Evolutionary conservation across 2,113 vertebrate species (phyloP).

Genomic region (Anarrhichthys ocellatus): DNA sequence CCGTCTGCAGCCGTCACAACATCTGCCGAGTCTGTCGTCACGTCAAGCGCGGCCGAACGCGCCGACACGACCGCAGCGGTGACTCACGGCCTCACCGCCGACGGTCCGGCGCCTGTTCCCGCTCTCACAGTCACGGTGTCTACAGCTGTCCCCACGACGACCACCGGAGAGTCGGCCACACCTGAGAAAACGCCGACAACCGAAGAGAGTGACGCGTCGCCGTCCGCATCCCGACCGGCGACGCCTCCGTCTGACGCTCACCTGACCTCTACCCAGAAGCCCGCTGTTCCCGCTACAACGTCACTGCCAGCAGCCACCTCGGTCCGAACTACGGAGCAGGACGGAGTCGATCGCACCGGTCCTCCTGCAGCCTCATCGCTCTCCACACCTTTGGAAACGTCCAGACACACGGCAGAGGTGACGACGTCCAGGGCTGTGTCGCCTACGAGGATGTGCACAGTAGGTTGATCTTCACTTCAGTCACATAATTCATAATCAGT

Average conservation of each 20-base stretch:
- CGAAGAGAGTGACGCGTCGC: slow-evolving; percentile 15
- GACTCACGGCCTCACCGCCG: background rate
- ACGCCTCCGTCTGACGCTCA: slow-evolving; percentile 13
- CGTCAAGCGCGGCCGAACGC: slow-evolving; percentile 39
- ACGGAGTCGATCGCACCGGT: slow-evolving; percentile 31
- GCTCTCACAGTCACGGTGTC: slow-evolving; percentile 22
- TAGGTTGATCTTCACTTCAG: slow-evolving; percentile 57
- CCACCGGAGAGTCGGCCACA: slow-evolving; percentile 23
- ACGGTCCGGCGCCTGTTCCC: slow-evolving; percentile 5
- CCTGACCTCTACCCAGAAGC: slow-evolving; percentile 31
- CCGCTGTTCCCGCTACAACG: slow-evolving; percentile 6
- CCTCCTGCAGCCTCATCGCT: background rate
- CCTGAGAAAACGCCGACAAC: slow-evolving; percentile 35
- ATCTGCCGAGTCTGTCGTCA: slow-evolving; percentile 20
- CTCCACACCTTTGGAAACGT: slow-evolving; percentile 22
- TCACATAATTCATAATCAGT: background rate
- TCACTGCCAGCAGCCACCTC: slow-evolving; percentile 12
- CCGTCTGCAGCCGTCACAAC: slow-evolving; percentile 33
- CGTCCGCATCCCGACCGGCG: slow-evolving; percentile 19
- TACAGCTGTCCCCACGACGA: slow-evolving; percentile 3
- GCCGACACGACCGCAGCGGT: slow-evolving; percentile 3
- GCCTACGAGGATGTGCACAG: slow-evolving; percentile 77
- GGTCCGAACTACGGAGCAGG: slow-evolving; percentile 2
- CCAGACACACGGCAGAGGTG: slow-evolving; percentile 22
- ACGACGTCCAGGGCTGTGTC: slow-evolving; percentile 44